phyloP scores from a whole-genome alignment of 2,113 vertebrate genomes.

The Malurus cyaneus region DNA sequence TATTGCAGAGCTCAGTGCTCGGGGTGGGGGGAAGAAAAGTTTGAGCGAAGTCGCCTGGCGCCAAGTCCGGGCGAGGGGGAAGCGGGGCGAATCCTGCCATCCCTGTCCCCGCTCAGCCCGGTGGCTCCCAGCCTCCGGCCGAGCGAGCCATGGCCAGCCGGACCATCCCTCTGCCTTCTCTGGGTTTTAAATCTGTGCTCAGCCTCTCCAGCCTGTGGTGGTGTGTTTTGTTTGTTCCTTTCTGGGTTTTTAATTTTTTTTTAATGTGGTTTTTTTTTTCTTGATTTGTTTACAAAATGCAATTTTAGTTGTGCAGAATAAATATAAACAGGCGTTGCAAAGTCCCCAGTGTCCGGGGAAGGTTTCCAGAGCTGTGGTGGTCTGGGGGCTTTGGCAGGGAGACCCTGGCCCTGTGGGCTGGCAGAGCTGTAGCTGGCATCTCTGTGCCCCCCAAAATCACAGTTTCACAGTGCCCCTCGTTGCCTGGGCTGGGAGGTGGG shows the following conservation, averaged over 20 bases:
- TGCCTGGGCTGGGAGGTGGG: not conserved
- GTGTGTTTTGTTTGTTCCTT: not conserved
- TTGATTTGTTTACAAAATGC: not conserved
- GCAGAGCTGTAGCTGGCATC: not conserved
- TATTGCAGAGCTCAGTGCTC: slow-evolving; percentile 21
- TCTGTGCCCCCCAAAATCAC: accelerated
- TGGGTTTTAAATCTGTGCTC: not conserved
- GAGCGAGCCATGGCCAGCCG: not conserved
- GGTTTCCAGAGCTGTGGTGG: not conserved
- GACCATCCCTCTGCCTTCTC: not conserved
- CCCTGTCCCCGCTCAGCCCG: accelerated
- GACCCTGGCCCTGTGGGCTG: not conserved
- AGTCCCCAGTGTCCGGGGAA: accelerated
- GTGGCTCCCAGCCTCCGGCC: not conserved
- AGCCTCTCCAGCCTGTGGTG: not conserved
- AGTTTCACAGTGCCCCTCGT: not conserved
- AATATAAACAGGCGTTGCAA: accelerated
- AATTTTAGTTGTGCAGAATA: not conserved
- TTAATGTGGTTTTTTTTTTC: not conserved
- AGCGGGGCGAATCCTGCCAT: not conserved
- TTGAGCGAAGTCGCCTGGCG: not conserved
- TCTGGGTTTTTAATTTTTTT: not conserved
- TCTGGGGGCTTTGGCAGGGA: not conserved
- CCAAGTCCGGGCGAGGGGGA: not conserved
- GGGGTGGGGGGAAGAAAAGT: slow-evolving; percentile 8